Conservation (phyloP, 2,888 invertebrate genomes). For the Drosophila neonasuta region DNA sequence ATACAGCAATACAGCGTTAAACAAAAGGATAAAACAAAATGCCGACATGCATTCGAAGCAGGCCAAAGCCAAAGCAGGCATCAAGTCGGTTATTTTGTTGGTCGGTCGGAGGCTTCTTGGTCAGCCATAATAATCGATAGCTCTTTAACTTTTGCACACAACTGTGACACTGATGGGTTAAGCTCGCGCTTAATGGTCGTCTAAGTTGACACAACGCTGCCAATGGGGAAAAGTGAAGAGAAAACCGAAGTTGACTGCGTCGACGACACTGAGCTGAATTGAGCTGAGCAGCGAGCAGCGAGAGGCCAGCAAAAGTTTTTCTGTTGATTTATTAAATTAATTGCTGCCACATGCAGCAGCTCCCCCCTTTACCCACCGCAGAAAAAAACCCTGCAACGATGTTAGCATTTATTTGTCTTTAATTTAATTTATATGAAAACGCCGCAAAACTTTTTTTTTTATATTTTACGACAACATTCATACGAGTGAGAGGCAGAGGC, state of each 20-base stretch:
- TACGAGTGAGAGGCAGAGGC: background rate
- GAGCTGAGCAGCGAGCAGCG: background rate
- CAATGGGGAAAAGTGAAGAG: slow-evolving; percentile 34
- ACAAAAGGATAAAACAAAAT: slow-evolving; percentile 47
- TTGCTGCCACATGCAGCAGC: slow-evolving; percentile 67
- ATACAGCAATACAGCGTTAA: slow-evolving; percentile 28
- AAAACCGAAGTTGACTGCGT: slow-evolving; percentile 15
- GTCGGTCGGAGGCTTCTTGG: background rate
- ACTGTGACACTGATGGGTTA: slow-evolving; percentile 72
- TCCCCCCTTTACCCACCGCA: background rate
- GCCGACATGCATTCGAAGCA: background rate
- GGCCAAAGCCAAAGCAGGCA: background rate
- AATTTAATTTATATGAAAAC: slow-evolving; percentile 72
- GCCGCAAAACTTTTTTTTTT: slow-evolving; percentile 52
- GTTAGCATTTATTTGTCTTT: slow-evolving; percentile 70
- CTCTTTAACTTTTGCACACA: slow-evolving; percentile 67
- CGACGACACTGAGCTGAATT: background rate
- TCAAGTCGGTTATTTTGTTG: background rate
- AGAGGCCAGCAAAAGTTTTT: slow-evolving; percentile 64
- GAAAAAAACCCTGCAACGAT: slow-evolving; percentile 5
- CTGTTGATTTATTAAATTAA: slow-evolving; percentile 79
- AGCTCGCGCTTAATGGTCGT: slow-evolving; percentile 70
- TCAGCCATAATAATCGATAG: slow-evolving; percentile 65
- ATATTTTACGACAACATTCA: slow-evolving; percentile 49
- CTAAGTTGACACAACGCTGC: slow-evolving; percentile 65